Conservation (phyloP, 2,888 invertebrate species). For the Cetonia aurata region DNA sequence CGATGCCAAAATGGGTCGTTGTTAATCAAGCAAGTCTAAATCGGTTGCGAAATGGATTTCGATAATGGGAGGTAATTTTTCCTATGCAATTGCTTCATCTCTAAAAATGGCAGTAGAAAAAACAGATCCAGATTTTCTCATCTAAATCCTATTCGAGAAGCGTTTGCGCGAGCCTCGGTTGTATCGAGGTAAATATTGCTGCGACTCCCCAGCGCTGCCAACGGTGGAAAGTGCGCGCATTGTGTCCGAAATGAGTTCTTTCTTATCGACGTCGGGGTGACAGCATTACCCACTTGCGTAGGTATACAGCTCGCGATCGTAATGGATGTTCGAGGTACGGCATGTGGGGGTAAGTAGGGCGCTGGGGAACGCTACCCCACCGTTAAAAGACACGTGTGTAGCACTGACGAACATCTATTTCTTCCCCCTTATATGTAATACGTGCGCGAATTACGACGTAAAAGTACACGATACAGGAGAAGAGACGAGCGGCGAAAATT, state of each 20-base stretch:
- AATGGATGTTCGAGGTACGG: slow-evolving; percentile 4
- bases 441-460: neutral
- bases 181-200: neutral
- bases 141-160: no score
- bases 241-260: slow-evolving; percentile 20
- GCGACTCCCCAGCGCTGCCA: neutral
- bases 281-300: neutral
- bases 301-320: neutral
- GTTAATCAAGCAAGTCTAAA: no score
- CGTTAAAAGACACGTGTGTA: neutral
- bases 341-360: neutral
- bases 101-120: no score
- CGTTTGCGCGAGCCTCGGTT: neutral
- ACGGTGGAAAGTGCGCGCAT: slow-evolving; percentile 4
- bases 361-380: neutral
- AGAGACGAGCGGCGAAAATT: neutral
- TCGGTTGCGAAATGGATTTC: no score
- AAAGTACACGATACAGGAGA: neutral
- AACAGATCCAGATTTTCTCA: no score
- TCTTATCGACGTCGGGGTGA: slow-evolving; percentile 2
- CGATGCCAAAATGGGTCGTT: no score
- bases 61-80: no score
- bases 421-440: neutral
- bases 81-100: no score
- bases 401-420: neutral